Evolutionary conservation across 2,113 vertebrate species (phyloP).

Genomic region (Aptenodytes patagonicus): DNA sequence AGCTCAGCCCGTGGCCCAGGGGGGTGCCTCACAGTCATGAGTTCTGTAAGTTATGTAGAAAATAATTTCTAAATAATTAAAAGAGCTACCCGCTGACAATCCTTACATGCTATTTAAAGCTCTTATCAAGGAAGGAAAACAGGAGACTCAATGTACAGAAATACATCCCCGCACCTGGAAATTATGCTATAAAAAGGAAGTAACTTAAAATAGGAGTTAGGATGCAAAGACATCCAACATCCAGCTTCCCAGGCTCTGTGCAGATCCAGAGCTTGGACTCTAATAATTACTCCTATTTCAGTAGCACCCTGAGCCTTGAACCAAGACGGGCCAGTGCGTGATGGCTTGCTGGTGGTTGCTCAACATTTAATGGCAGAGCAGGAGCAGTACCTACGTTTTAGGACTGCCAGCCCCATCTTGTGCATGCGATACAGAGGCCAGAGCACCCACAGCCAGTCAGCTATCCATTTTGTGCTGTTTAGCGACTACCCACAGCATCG

Average conservation of each 20-base stretch:
- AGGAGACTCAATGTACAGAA: constrained; percentile 45
- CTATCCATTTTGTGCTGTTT: background rate
- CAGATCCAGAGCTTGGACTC: background rate
- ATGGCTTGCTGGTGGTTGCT: background rate
- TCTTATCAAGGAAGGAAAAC: constrained; percentile 49
- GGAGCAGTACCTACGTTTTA: background rate
- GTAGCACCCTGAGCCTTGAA: background rate
- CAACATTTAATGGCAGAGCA: background rate
- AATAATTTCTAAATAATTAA: background rate
- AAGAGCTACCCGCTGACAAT: constrained; percentile 27
- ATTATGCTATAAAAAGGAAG: constrained; percentile 45
- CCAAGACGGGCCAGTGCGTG: rapidly evolving
- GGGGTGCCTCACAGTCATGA: background rate
- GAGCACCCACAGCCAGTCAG: rapidly evolving
- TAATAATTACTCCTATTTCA: background rate
- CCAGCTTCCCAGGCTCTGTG: constrained; percentile 25
- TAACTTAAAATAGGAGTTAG: constrained; percentile 61
- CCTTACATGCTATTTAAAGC: constrained; percentile 61
- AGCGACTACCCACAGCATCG: background rate
- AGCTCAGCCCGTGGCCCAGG: background rate
- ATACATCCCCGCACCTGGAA: constrained; percentile 50
- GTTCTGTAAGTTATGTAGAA: constrained; percentile 48
- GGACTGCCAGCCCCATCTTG: rapidly evolving
- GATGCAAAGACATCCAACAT: background rate
- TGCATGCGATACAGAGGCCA: rapidly evolving